phyloP scores from a whole-genome alignment of 2,113 vertebrate genomes.

The Alethe castanea region DNA sequence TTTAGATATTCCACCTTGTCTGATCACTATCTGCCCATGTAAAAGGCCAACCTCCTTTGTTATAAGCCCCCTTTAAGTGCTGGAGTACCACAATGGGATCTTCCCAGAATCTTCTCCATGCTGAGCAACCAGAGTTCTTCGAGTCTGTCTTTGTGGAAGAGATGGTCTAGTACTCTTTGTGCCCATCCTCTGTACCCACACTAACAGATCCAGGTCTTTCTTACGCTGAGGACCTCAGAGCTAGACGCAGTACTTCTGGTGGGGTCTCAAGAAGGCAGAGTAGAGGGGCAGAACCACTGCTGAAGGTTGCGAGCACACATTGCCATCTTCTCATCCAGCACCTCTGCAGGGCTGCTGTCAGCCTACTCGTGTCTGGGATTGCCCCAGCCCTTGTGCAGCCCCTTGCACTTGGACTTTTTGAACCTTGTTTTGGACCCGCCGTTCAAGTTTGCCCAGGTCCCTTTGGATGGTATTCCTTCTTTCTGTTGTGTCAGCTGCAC shows the following conservation, averaged over 20 bases:
- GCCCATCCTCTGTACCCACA: neutral
- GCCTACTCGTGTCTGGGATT: neutral
- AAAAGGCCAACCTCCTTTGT: neutral
- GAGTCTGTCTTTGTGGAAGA: neutral
- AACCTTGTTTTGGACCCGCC: neutral
- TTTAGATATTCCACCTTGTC: neutral
- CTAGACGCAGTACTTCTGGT: neutral
- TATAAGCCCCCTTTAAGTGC: neutral
- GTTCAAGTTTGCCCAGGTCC: neutral
- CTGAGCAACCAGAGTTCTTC: neutral
- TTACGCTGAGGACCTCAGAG: neutral
- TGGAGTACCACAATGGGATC: neutral
- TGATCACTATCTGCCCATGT: accelerated
- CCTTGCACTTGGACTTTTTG: neutral
- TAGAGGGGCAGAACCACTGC: neutral
- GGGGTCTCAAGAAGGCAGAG: neutral
- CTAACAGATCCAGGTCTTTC: neutral
- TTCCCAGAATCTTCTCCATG: neutral
- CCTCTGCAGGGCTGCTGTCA: neutral
- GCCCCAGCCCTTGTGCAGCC: neutral
- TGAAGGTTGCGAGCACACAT: neutral
- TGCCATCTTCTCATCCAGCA: neutral
- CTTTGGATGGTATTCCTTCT: neutral
- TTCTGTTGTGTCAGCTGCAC: neutral
- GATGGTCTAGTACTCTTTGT: neutral